Conservation (phyloP, 2,888 invertebrate species). For the Diaphora mendica region DNA sequence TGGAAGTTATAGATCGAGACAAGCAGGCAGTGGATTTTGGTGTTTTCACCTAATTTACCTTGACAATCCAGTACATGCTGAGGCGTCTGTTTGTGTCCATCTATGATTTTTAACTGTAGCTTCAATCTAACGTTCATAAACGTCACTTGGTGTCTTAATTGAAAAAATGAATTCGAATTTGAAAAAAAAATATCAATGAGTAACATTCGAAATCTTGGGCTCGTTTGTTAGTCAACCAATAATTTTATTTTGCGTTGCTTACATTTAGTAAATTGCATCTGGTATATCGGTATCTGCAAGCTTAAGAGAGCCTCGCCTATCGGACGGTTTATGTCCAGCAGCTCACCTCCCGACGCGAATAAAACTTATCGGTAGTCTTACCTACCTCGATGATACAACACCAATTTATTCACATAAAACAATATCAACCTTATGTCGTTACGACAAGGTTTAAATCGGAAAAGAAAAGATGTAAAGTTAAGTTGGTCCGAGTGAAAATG, state of each 20-base stretch:
- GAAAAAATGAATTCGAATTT: no score
- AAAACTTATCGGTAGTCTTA: constrained; percentile 75
- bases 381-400: constrained; percentile 59
- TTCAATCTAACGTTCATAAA: no score
- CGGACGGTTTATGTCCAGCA: constrained; percentile 51
- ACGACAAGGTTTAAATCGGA: constrained; percentile 37
- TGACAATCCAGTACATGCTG: no score
- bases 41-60: no score
- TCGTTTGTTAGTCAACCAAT: not conserved
- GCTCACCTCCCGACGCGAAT: constrained; percentile 68
- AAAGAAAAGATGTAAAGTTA: constrained; percentile 19
- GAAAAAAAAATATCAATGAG: no score
- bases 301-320: constrained; percentile 48
- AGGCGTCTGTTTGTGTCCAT: no score
- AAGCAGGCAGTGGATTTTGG: no score
- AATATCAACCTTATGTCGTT: constrained; percentile 22
- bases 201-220: not conserved
- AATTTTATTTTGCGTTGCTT: constrained; percentile 1
- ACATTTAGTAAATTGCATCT: constrained; percentile 32
- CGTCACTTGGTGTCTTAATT: no score
- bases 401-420: constrained; percentile 16
- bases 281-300: constrained; percentile 37
- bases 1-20: no score
- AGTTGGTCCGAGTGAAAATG: constrained; percentile 50
- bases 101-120: no score